Base-by-base conservation (phyloP, 2,888 invertebrate genomes). In the Homarus gammarus region DNA sequence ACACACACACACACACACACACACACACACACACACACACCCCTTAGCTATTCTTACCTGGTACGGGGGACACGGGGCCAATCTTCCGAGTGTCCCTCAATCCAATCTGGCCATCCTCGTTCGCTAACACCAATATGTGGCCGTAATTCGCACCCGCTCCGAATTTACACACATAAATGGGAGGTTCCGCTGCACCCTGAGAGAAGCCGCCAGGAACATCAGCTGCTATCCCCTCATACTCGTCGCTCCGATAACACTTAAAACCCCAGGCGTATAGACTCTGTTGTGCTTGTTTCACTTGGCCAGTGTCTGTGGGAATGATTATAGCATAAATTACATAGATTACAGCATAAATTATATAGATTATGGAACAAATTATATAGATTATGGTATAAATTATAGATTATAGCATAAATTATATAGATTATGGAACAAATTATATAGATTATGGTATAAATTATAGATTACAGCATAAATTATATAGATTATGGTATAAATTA, bases 111-210 rank as follows among this genome's bases (percentile, higher is more conserved):
- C 89, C 89, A 79, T 85, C 89, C 33, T 89, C 89, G 49, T 89
- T 85, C 8, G 89, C 89, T 31, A 89, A 27, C 73, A 89, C 84
- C 44, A 89, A 33, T 10, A 89, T 51, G 33, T 89, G 89, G 18
- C 89, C 89, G 64, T 75, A 89, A 27, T 84, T 72, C 8, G 15
- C n/a, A 0, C 89, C 89, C 36, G 44, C 79, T 36, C 89, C 89
- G 81, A 89, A 89, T 36, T 81, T 84, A 70, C 89, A 89, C 3
- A 85, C 89, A 81, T 89, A 89, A 31, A 89, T 85, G 15, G 89
- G 89, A 15, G 89, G 78, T 18, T 89, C 78, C 40, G 77, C 27
- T 12, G 10, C 31, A 22, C 33, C 18, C 72, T 79, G 79, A 5
- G 40, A 38, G 33, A 12, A 44, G 51, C 27, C 31, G 36, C 70